Conservation (phyloP, 2,113 vertebrate genomes). For the Megaceryle maxima region DNA sequence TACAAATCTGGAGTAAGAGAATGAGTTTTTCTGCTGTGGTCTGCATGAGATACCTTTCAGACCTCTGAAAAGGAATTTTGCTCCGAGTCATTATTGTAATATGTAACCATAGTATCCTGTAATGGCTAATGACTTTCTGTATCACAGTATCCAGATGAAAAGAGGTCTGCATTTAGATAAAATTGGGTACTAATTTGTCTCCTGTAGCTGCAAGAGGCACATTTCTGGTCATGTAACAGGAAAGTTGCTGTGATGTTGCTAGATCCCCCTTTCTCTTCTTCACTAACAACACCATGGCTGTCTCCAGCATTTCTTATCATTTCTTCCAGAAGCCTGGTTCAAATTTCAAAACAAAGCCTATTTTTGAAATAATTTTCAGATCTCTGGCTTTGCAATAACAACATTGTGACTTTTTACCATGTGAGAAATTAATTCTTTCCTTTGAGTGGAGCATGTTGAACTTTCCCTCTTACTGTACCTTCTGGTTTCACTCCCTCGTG, state of each 20-base stretch:
- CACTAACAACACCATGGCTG: background rate
- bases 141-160: background rate
- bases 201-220: background rate
- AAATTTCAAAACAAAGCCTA: conserved; percentile 1
- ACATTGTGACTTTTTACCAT: background rate
- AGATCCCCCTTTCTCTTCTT: background rate
- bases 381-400: background rate
- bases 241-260: background rate
- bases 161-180: background rate
- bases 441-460: background rate
- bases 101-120: background rate
- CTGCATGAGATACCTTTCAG: background rate
- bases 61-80: background rate
- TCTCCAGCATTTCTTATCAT: background rate
- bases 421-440: background rate
- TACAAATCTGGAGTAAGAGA: background rate
- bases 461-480: background rate
- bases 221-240: background rate
- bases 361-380: background rate
- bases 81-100: background rate
- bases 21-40: background rate
- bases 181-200: background rate
- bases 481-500: background rate
- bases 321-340: background rate
- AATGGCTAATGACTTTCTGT: background rate